Base-by-base conservation (phyloP, 1,140 invertebrate genomes). In the Psilanteris sp. region DNA sequence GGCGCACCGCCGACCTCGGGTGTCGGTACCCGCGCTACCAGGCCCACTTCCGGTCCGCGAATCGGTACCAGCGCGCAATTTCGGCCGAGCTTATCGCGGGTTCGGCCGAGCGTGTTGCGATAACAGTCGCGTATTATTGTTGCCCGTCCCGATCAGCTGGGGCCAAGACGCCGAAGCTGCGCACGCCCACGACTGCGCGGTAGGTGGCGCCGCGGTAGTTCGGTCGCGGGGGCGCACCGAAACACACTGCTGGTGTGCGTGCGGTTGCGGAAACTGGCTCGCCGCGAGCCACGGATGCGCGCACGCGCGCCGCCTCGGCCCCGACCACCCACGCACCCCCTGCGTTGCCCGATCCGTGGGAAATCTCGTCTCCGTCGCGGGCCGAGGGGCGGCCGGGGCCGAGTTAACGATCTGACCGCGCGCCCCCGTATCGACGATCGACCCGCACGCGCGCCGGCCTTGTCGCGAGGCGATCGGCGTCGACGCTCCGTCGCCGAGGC, bases 81-180 rank as follows among this genome's bases (percentile, higher is more conserved):
- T n/a, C n/a, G n/a, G n/a, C n/a, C n/a, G n/a, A n/a, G n/a, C n/a
- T n/a, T n/a, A n/a, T n/a, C n/a, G n/a, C n/a, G n/a, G n/a, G n/a
- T n/a, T n/a, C n/a, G n/a, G n/a, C n/a, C n/a, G n/a, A n/a, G n/a
- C n/a, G n/a, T n/a, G n/a, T n/a, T 5, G 2, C 31, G 22, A 37
- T 39, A 54, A 54, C 50, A 37, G 27, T 39, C 16, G 22, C 15
- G n/a, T 37, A 48, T 48, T 54, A 54, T 54, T 39, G 14, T 54
- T 54, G 32, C 50, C 50, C 11, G 39, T 22, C 32, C 20, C 32
- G 10, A 64, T 64, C 59, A 64, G 59, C 59, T 64, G 59, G 24
- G 44, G 37, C 37, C 27, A 15, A 15, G 24, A 52, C 9, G 4
- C 10, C 44, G 11, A 8, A 14, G 46, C 26, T 54, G 59, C 59